Evolutionary conservation across 2,797 vertebrate genomes (phyloP).

Genomic region (Lepilemur ruficaudatus): DNA sequence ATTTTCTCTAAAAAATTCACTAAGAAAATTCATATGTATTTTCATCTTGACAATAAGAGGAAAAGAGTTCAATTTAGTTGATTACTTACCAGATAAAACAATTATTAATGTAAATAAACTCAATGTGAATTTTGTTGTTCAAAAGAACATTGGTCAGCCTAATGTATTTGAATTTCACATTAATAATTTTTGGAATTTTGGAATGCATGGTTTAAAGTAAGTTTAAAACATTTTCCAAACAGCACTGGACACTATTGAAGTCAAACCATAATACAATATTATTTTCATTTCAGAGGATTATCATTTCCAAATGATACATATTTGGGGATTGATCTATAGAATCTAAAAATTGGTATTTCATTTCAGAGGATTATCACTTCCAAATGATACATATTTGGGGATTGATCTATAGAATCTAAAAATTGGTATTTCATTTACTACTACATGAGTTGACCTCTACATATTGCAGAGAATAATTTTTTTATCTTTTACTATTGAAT

Average conservation of each 20-base stretch:
- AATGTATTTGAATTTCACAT: neutral
- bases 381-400: conserved; percentile 27
- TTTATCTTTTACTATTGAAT: conserved; percentile 53
- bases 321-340: conserved; percentile 18
- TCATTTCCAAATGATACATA: neutral
- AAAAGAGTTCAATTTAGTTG: neutral
- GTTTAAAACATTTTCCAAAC: conserved; percentile 5
- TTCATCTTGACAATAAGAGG: neutral
- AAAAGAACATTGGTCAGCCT: neutral
- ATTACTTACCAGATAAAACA: conserved; percentile 1
- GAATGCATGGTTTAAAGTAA: neutral
- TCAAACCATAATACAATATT: conserved; percentile 41
- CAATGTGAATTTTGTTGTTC: neutral
- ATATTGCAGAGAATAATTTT: neutral
- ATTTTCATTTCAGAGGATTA: conserved; percentile 27
- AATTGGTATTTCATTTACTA: conserved; percentile 1
- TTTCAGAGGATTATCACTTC: conserved; percentile 12
- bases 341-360: conserved; percentile 5
- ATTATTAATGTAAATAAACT: neutral
- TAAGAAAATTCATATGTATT: neutral
- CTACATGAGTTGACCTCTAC: conserved; percentile 27
- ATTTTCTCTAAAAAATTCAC: neutral
- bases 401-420: neutral
- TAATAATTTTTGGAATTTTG: neutral
- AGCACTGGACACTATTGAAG: neutral